Evolutionary conservation across 1,140 invertebrate genomes (phyloP).

Genomic region (Helicoverpa armigera): DNA sequence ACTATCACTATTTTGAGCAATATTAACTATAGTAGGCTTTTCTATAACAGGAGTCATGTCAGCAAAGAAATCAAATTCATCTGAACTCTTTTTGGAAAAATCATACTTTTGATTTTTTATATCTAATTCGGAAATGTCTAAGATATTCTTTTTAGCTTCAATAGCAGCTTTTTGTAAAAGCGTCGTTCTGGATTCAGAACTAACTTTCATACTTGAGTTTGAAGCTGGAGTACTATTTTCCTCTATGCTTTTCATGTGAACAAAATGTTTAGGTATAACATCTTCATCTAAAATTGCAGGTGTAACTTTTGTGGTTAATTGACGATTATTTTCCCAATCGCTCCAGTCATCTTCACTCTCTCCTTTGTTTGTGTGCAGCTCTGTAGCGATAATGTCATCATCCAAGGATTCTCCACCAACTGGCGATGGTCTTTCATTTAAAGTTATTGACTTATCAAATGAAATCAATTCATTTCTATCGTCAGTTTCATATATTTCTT

Average conservation of each 20-base stretch:
- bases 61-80: conserved; percentile 92
- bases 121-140: conserved; percentile 90
- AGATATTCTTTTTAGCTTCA: conserved; percentile 84
- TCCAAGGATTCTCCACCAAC: conserved; percentile 93
- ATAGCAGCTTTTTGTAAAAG: conserved; percentile 79
- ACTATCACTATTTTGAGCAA: conserved; percentile 67
- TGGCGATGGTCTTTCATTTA: conserved; percentile 92
- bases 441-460: conserved; percentile 77
- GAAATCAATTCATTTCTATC: conserved; percentile 57
- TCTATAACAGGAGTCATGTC: conserved; percentile 95
- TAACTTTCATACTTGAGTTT: conserved; percentile 44
- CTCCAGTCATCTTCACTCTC: conserved; percentile 89
- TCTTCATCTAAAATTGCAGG: conserved; percentile 25
- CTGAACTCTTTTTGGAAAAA: conserved; percentile 72
- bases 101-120: conserved; percentile 90
- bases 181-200: conserved; percentile 56
- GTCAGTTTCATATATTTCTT: conserved; percentile 64
- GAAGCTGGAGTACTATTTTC: conserved; percentile 1
- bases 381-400: conserved; percentile 77
- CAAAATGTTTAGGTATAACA: conserved; percentile 33
- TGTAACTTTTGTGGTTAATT: conserved; percentile 45
- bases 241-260: background rate
- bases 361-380: conserved; percentile 57
- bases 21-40: conserved; percentile 86
- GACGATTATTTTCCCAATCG: conserved; percentile 90